Evolutionary conservation across 1,140 invertebrate genomes (phyloP), one percentile per base, ranked within the genome.

Genomic region (Meloidogyne exigua): DNA sequence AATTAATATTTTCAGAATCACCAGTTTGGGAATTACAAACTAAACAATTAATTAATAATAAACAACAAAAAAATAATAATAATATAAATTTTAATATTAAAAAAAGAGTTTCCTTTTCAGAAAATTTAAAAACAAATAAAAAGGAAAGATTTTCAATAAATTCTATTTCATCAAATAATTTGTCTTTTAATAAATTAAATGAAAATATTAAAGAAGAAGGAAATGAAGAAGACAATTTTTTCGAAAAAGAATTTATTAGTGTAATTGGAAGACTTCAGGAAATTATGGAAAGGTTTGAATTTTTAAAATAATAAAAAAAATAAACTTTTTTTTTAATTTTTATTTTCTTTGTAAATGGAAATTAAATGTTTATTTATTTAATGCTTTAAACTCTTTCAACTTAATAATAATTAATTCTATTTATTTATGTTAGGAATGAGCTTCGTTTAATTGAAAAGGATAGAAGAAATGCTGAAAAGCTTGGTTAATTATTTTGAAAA

Each of bases 181-280:
- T 44, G 1, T 2, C 1, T 57, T 57, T 12, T 57, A 57, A 57
- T n/a, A 57, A 57, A n/a, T 57, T 57, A 57, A 57, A 57, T n/a
- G 49, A 57, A 57, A 23, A 49, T 13, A 42, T 18, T 25, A 28
- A 62, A 2, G 18, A 70, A 25, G 32, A 70, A 70, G 32, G 42
- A 21, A 68, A 68, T 2, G 71, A 26, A 28, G 13, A n/a, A 15
- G 32, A 75, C n/a, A 71, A 18, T 23, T 44, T 13, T 23, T 90
- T 91, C 76, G 91, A 92, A 76, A 86, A 88, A 42, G 90, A 92
- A 67, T 91, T 92, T 85, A 86, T 91, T 28, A 86, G 90, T 44
- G 91, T 92, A 21, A 88, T 93, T 62, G 89, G 91, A 77, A 91
- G 91, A 86, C 91, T 93, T 5, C 91, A 92, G 82, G 89, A 90